phyloP scores from a whole-genome alignment of 2,113 vertebrate species.

The Sturnus vulgaris region DNA sequence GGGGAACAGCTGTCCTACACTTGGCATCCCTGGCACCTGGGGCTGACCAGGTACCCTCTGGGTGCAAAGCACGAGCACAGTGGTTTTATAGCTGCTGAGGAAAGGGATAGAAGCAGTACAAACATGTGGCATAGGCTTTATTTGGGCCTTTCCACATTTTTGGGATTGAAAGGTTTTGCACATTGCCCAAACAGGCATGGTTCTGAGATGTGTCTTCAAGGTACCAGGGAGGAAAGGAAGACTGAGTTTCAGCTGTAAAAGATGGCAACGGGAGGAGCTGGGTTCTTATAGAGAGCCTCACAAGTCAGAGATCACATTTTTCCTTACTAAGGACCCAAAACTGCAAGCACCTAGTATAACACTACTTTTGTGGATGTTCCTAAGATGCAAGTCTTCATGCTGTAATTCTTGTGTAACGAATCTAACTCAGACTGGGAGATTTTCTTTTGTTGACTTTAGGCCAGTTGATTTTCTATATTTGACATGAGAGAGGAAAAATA shows the following conservation, averaged over 20 bases:
- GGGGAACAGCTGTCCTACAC: neutral
- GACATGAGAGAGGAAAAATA: neutral
- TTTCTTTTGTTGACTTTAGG: neutral
- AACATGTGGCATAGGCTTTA: neutral
- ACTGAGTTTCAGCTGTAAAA: neutral
- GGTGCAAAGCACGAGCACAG: neutral
- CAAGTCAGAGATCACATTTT: neutral
- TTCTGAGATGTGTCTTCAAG: neutral
- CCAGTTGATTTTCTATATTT: neutral
- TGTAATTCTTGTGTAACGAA: neutral
- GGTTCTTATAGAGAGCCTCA: neutral
- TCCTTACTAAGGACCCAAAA: neutral
- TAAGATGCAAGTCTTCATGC: neutral
- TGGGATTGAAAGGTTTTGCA: neutral
- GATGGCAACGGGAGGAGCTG: neutral
- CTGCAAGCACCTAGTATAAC: neutral
- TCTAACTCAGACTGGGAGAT: neutral
- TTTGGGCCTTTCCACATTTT: neutral
- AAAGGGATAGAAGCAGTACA: neutral
- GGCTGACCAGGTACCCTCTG: neutral
- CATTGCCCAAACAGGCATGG: neutral
- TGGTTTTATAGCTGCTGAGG: neutral
- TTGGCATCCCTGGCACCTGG: rapidly evolving
- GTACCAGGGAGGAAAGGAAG: neutral
- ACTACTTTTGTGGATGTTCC: neutral